Conservation (phyloP, 2,888 invertebrate species). For the Operophtera brumata region DNA sequence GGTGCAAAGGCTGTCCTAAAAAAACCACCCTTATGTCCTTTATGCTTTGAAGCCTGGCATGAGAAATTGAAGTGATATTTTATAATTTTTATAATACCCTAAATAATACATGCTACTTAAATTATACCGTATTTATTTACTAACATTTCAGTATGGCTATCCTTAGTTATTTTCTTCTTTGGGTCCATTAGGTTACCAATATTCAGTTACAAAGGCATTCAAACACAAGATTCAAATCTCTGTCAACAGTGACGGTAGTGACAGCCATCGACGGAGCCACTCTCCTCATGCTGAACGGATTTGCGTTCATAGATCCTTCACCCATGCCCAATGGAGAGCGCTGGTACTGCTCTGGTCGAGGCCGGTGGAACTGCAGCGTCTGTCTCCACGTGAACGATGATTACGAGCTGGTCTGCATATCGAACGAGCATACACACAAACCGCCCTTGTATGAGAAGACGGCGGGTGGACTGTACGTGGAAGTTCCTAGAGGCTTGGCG, state of each 20-base stretch:
- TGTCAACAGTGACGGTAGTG: conserved; percentile 69
- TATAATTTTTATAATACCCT: no score
- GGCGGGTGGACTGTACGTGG: conserved; percentile 59
- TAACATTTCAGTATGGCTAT: background rate
- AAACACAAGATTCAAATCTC: conserved; percentile 1
- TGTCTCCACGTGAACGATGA: conserved; percentile 74
- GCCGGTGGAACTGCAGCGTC: conserved; percentile 62
- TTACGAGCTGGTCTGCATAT: conserved; percentile 69
- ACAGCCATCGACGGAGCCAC: conserved; percentile 72
- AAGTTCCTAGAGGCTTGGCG: conserved; percentile 28
- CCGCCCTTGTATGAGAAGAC: conserved; percentile 66
- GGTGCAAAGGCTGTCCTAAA: background rate
- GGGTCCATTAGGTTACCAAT: no score
- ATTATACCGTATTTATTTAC: background rate
- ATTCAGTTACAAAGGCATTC: no score
- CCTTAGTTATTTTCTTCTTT: no score
- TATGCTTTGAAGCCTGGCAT: background rate
- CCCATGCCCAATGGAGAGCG: conserved; percentile 69
- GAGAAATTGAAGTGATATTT: no score
- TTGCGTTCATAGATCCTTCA: conserved; percentile 67
- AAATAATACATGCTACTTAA: background rate
- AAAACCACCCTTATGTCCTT: background rate
- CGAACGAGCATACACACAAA: conserved; percentile 62
- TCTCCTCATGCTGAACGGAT: conserved; percentile 69
- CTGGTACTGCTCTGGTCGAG: conserved; percentile 71